Conservation (phyloP, 2,797 vertebrate species). For the Rousettus madagascariensis region DNA sequence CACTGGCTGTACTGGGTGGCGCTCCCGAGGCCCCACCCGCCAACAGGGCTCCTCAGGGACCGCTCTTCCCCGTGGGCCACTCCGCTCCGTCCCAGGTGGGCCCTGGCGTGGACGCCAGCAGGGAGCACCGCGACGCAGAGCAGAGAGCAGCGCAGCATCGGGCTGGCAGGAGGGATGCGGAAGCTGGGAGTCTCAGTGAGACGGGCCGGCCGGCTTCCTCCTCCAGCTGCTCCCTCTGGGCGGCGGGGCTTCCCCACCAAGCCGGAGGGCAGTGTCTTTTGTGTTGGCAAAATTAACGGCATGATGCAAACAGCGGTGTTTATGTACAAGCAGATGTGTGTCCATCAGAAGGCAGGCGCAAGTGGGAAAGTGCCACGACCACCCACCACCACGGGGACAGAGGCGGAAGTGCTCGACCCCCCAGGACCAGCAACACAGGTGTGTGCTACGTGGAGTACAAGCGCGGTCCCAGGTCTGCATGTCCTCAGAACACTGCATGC, state of each 20-base stretch:
- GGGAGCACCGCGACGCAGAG: neutral
- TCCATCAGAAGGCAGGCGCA: rapidly evolving
- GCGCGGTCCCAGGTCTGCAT: neutral
- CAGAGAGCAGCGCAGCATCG: neutral
- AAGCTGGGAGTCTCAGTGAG: neutral
- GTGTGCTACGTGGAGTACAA: neutral
- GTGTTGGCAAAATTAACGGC: neutral
- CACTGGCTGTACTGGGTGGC: neutral
- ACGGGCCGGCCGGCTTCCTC: neutral
- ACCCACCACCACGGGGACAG: neutral
- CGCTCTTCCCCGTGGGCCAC: neutral
- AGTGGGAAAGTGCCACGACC: neutral
- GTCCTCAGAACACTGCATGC: neutral
- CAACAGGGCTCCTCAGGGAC: neutral
- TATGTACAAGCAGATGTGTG: neutral
- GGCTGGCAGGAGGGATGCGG: neutral
- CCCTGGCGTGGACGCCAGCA: neutral
- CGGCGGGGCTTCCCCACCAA: neutral
- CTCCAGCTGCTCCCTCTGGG: neutral
- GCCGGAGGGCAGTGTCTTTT: neutral
- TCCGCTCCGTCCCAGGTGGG: too few relatives aligned
- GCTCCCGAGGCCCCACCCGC: too few relatives aligned
- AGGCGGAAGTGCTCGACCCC: too few relatives aligned
- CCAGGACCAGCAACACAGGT: rapidly evolving
- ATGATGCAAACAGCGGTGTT: neutral